A percentile compares a stretch with the other conserved stretches of the same genome.
Conservation (phyloP, 2,113 vertebrate genomes). For the Mystacornis crossleyi region DNA sequence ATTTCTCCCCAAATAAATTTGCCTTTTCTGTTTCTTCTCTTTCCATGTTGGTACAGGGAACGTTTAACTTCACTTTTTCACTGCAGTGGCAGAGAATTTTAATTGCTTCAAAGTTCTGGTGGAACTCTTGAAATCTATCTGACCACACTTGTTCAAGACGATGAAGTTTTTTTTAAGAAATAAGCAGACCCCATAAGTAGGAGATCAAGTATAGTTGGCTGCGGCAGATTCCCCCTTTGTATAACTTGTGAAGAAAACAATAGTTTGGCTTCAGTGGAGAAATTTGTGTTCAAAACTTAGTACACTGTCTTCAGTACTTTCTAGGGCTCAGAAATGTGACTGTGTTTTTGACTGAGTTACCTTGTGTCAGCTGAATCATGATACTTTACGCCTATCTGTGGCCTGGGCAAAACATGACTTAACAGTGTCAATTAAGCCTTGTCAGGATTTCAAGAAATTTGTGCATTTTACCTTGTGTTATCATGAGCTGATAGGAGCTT, state of each 20-base stretch:
- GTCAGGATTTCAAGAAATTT: not conserved
- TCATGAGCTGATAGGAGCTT: not conserved
- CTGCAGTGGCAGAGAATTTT: not conserved
- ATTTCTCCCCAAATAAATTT: not conserved
- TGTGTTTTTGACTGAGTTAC: not conserved
- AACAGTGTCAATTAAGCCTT: not conserved
- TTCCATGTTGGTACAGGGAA: constrained; percentile 41
- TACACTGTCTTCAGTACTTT: not conserved
- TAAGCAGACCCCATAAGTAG: not conserved
- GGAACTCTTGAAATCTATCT: not conserved
- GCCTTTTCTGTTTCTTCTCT: not conserved
- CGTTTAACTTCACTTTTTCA: not conserved
- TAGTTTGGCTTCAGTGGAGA: not conserved
- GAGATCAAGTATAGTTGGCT: not conserved
- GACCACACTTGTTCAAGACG: not conserved
- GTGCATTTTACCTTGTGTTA: not conserved
- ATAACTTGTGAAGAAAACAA: not conserved
- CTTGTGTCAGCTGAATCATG: not conserved
- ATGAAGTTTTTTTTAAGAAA: not conserved
- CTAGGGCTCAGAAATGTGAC: not conserved
- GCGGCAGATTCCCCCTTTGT: not conserved
- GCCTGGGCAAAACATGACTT: not conserved
- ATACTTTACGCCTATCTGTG: accelerated
- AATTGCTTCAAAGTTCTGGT: not conserved
- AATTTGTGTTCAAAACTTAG: not conserved